A percentile compares a stretch with the other conserved stretches of the same genome.
These are phyloP conservation scores for Halocaridina rubra DNA, from an alignment of 2,888 invertebrate species.

Conservation along the genomic window DNA sequence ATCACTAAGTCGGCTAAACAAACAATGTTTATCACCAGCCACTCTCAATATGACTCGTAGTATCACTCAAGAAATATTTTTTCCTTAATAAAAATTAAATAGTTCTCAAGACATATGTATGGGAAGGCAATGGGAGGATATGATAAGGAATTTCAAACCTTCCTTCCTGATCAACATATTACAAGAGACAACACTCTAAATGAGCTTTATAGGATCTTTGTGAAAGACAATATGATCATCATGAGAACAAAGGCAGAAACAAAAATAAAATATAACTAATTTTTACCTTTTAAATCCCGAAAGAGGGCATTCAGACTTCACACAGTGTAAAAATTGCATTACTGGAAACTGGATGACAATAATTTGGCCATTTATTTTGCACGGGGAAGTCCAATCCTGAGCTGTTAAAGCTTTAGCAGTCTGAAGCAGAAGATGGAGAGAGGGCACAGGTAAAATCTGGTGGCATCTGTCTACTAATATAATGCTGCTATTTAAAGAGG, in stretches of 20 bases:
- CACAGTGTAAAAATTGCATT: background rate
- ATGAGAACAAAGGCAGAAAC: constrained; percentile 14
- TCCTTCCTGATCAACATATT: background rate
- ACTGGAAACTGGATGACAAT: constrained; percentile 2
- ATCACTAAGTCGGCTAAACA: constrained; percentile 26
- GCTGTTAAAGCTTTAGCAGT: constrained; percentile 26
- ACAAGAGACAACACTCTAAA: constrained; percentile 12
- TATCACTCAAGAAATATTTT: constrained; percentile 5
- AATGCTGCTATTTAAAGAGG: constrained; percentile 1
- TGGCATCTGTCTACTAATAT: background rate
- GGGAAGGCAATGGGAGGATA: constrained; percentile 22
- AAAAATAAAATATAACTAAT: background rate
- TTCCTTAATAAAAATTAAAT: constrained; percentile 1
- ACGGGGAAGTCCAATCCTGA: constrained; percentile 27
- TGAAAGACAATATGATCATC: constrained; percentile 24
- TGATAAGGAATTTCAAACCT: background rate
- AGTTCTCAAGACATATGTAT: constrained; percentile 7
- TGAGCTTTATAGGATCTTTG: background rate
- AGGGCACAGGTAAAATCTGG: background rate
- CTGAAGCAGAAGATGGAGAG: constrained; percentile 15
- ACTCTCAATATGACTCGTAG: background rate
- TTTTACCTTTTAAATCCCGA: background rate
- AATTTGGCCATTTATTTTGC: background rate
- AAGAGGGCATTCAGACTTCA: constrained; percentile 6
- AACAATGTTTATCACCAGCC: constrained; percentile 25